phyloP scores from a whole-genome alignment of 2,888 invertebrate species.

The Chrysolina americana region DNA sequence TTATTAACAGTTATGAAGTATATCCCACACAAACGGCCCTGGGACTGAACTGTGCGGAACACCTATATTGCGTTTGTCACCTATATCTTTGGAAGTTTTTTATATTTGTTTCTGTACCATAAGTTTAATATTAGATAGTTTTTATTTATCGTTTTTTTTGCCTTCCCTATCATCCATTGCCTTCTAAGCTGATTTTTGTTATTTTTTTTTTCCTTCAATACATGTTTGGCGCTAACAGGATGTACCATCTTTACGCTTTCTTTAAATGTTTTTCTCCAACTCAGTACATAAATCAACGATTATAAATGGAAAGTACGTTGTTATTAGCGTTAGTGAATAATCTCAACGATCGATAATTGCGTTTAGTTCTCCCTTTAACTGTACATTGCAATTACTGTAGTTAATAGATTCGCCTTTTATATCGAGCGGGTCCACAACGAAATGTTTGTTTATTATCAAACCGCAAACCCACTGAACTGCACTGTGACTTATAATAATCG shows the following conservation, averaged over 20 bases:
- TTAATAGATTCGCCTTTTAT: slow-evolving; percentile 2
- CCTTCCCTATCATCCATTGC: no score
- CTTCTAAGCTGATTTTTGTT: no score
- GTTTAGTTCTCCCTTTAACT: slow-evolving; percentile 16
- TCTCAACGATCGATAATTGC: slow-evolving; percentile 13
- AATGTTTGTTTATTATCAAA: slow-evolving; percentile 26
- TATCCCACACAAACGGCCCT: no score
- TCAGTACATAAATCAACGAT: neutral
- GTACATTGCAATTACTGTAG: slow-evolving; percentile 30
- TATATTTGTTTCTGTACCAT: no score
- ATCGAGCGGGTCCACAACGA: slow-evolving; percentile 15
- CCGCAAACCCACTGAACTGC: slow-evolving; percentile 25
- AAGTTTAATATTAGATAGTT: no score
- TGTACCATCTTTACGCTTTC: neutral
- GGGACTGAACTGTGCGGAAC: no score
- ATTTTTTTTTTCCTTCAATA: no score
- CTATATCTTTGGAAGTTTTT: no score
- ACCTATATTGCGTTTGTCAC: no score
- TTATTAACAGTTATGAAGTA: no score
- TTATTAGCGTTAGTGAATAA: slow-evolving; percentile 6
- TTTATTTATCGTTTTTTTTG: no score
- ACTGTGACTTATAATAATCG: slow-evolving; percentile 14
- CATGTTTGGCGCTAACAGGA: no score
- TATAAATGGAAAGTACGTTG: neutral
- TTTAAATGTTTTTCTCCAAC: neutral